Percentiles rank a stretch among this genome's conserved stretches.
Conservation (phyloP, 2,888 invertebrate species). For the Eulithis testata region DNA sequence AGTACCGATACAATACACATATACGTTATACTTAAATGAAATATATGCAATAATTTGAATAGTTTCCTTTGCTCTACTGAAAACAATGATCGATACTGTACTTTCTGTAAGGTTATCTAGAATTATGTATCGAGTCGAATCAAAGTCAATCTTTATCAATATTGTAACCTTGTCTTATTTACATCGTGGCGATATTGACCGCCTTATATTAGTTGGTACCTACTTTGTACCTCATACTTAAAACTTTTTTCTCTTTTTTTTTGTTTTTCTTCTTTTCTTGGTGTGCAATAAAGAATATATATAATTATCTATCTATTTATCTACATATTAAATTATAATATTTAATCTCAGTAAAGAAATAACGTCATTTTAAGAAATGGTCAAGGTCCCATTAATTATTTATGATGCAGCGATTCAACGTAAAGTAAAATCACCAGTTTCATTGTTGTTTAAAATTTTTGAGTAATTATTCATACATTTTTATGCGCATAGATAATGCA, state of each 20-base stretch:
- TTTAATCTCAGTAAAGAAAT: slow-evolving; percentile 6
- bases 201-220: slow-evolving; percentile 1
- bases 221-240: too few species aligned
- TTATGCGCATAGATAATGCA: slow-evolving; percentile 16
- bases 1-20: too few species aligned
- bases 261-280: too few species aligned
- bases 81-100: slow-evolving; percentile 21
- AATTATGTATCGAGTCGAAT: slow-evolving; percentile 52
- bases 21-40: too few species aligned
- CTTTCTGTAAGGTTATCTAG: slow-evolving; percentile 39
- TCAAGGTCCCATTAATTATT: slow-evolving; percentile 14
- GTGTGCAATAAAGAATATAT: too few species aligned
- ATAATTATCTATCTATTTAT: too few species aligned
- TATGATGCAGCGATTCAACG: slow-evolving; percentile 25
- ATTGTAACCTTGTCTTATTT: slow-evolving; percentile 28
- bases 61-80: slow-evolving; percentile 6
- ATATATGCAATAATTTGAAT: background rate
- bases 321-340: background rate
- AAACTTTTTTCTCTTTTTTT: too few species aligned
- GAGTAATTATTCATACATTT: slow-evolving; percentile 9
- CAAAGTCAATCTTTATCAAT: slow-evolving; percentile 60
- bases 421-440: background rate
- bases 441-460: slow-evolving; percentile 1
- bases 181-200: slow-evolving; percentile 1
- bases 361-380: slow-evolving; percentile 21